Evolutionary conservation across 2,888 invertebrate species (phyloP).

Genomic region (Pterostichus madidus): DNA sequence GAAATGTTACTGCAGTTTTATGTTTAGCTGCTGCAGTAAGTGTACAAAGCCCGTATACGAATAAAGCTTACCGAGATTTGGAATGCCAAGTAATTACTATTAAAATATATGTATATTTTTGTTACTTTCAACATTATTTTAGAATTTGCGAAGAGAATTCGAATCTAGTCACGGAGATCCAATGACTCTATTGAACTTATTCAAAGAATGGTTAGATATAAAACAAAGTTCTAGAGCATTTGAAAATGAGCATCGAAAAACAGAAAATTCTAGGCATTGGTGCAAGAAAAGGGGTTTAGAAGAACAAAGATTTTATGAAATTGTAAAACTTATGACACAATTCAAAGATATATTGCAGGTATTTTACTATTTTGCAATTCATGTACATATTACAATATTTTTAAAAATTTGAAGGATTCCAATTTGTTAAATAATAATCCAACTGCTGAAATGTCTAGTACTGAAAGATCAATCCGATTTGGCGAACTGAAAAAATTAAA

Average conservation of each 20-base stretch:
- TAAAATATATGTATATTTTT: not conserved
- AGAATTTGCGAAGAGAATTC: conserved; percentile 87
- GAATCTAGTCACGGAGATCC: conserved; percentile 98
- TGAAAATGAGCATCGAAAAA: conserved; percentile 70
- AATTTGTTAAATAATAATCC: conserved; percentile 80
- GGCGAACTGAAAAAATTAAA: conserved; percentile 94
- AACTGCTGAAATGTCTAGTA: conserved; percentile 81
- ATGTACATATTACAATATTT: conserved; percentile 33
- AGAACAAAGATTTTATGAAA: conserved; percentile 98
- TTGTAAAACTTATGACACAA: conserved; percentile 94
- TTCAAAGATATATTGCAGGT: conserved; percentile 90
- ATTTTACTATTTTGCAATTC: conserved; percentile 9
- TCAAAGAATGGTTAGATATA: conserved; percentile 92
- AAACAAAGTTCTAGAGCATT: conserved; percentile 80
- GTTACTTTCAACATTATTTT: conserved; percentile 68
- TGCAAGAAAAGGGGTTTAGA: conserved; percentile 94
- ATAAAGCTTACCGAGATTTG: conserved; percentile 90
- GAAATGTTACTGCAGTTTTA: conserved; percentile 92
- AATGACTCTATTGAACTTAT: conserved; percentile 91
- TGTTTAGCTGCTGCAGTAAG: conserved; percentile 95
- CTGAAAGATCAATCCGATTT: conserved; percentile 89
- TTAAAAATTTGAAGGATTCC: conserved; percentile 78
- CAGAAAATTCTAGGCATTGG: conserved; percentile 85
- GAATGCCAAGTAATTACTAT: conserved; percentile 85
- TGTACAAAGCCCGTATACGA: conserved; percentile 95